Evolutionary conservation across 64 coral and sea anemone genomes (phyloP).

Genomic region (Astreopora myriophthalma): DNA sequence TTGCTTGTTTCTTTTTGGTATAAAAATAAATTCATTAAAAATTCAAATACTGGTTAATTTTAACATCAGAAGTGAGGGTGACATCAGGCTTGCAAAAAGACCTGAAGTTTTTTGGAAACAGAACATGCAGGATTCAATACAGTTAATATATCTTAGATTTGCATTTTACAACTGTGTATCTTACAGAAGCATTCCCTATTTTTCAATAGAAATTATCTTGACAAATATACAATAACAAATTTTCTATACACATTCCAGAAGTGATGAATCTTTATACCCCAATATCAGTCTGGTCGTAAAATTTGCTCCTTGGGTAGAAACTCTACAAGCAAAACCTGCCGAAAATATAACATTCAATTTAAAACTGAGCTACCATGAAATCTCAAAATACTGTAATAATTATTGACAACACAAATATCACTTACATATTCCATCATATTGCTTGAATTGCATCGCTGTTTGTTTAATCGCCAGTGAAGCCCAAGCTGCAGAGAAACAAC

Average conservation of each 20-base stretch:
- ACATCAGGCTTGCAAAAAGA: neutral
- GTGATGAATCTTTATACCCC: neutral
- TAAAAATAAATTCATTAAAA: conserved; percentile 48
- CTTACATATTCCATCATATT: conserved; percentile 99
- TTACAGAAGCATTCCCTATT: neutral
- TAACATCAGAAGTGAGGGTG: neutral
- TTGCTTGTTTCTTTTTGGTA: conserved; percentile 2
- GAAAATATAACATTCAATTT: neutral
- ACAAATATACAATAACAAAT: conserved; percentile 32
- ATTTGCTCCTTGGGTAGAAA: conserved; percentile 97
- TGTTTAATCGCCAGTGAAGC: conserved; percentile 85
- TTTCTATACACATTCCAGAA: neutral
- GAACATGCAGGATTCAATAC: neutral
- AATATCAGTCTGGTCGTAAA: conserved; percentile 83
- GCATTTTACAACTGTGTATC: neutral
- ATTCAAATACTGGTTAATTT: neutral
- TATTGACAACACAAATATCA: neutral
- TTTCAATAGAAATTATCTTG: conserved; percentile 38
- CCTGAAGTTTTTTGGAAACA: neutral
- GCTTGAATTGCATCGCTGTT: conserved; percentile 91
- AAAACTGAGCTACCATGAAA: neutral
- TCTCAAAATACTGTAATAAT: too few species aligned
- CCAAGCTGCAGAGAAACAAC: conserved; percentile 80
- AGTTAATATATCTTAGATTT: neutral
- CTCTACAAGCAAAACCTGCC: conserved; percentile 94